phyloP scores from a whole-genome alignment of 2,888 invertebrate species.

The Hemistola chrysoprasaria region DNA sequence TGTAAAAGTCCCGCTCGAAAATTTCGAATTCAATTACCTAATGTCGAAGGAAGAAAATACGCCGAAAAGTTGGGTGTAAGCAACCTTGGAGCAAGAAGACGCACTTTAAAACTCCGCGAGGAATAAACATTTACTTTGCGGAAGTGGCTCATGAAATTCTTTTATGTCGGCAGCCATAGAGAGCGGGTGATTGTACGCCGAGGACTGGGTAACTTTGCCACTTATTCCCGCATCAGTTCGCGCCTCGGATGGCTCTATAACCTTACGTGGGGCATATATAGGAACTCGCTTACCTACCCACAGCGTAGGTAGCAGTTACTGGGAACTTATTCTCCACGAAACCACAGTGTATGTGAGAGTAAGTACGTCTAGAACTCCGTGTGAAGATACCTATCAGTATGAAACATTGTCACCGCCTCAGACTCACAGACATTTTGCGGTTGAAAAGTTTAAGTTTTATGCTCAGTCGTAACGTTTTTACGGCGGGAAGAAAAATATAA shows the following conservation, averaged over 20 bases:
- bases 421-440: slow-evolving; percentile 19
- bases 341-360: slow-evolving; percentile 3
- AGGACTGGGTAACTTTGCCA: slow-evolving; percentile 47
- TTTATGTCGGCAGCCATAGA: slow-evolving; percentile 33
- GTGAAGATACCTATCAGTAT: slow-evolving; percentile 9
- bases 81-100: slow-evolving; percentile 19
- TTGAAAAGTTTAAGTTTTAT: slow-evolving; percentile 29
- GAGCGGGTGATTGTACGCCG: slow-evolving; percentile 36
- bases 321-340: background rate
- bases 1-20: slow-evolving; percentile 27
- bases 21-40: slow-evolving; percentile 32
- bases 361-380: slow-evolving; percentile 7
- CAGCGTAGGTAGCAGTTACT: slow-evolving; percentile 2
- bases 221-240: slow-evolving; percentile 47
- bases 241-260: slow-evolving; percentile 35
- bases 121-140: slow-evolving; percentile 31
- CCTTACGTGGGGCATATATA: slow-evolving; percentile 26
- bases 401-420: slow-evolving; percentile 22
- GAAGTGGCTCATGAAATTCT: slow-evolving; percentile 34
- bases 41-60: slow-evolving; percentile 19
- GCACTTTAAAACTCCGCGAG: slow-evolving; percentile 31
- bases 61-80: slow-evolving; percentile 14
- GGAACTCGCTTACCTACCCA: slow-evolving; percentile 21
- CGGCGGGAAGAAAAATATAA: slow-evolving; percentile 20
- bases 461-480: slow-evolving; percentile 23